Base-by-base conservation (phyloP, 2,797 vertebrate species). In the Cynopterus sphinx region DNA sequence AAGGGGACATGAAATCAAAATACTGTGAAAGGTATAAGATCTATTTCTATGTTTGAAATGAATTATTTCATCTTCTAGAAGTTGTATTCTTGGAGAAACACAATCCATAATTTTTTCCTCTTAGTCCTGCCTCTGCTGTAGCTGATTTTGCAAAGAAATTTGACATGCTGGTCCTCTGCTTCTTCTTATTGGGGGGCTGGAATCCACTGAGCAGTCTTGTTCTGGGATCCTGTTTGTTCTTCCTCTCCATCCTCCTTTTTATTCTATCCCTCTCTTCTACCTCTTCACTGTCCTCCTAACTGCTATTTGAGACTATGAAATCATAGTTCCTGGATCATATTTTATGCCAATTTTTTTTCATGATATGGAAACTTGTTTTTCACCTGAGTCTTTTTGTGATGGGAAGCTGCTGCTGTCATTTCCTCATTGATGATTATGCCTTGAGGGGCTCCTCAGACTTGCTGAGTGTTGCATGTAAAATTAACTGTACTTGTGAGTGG, bases 331-430 rank as follows among this genome's bases (percentile, higher is more conserved):
- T 84, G 81, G 43, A 90, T 96, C 31, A 53, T 91, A 97, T 96
- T 95, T 96, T 89, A 84, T 95, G 74, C 92, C 74, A 43, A 1
- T n/a, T n/a, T 82, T 93, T 82, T 65, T 61, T 94, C 55, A 82
- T 61, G 73, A 81, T 33, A 43, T 82, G 59, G 95, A 97, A 98
- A 91, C 63, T 31, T 97, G 90, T 39, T 94, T 97, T 94, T 97
- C 28, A 36, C 87, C 41, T 88, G 86, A 96, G 82, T 86, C 93
- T 92, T 96, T 96, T 74, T 84, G 41, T 94, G 90, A 96, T 83
- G 74, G 95, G 79, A 96, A 92, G 81, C 77, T 92, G 96, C 97
- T 97, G 90, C 97, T 97, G 90, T 98, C 87, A 92, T 87, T 96
- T 97, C 57, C 53, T 13, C 82, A 96, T 49, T 96, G 97, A 97